These are phyloP conservation scores for Cylindroiulus punctatus DNA, from an alignment of 2,888 invertebrate genomes.

Conservation along the genomic window DNA sequence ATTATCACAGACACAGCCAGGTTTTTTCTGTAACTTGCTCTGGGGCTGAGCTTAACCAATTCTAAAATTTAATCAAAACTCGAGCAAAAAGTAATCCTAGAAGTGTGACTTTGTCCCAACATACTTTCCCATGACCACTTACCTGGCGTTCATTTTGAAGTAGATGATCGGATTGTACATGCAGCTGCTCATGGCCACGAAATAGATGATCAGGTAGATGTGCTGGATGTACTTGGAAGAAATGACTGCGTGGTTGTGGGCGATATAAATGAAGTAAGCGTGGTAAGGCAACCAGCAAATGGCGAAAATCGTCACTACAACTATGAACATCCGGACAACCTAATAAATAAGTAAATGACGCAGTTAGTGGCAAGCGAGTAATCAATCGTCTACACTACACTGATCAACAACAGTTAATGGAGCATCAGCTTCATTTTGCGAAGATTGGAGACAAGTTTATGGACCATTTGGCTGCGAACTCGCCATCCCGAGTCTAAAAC, in stretches of 20 bases:
- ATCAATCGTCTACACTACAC: not conserved
- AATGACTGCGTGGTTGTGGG: conserved; percentile 71
- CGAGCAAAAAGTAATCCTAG: no score
- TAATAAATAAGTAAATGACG: conserved; percentile 64
- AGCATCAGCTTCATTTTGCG: not conserved
- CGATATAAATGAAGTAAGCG: conserved; percentile 83
- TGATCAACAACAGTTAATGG: not conserved
- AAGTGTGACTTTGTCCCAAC: no score
- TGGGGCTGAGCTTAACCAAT: no score
- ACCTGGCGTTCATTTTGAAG: conserved; percentile 88
- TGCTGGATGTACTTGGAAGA: conserved; percentile 81
- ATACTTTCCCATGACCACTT: conserved; percentile 57
- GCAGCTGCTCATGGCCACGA: conserved; percentile 92
- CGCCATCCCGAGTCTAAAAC: not conserved
- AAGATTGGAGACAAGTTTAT: not conserved
- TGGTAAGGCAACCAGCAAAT: conserved; percentile 92
- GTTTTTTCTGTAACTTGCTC: no score
- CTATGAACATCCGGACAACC: conserved; percentile 91
- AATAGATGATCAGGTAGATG: conserved; percentile 85
- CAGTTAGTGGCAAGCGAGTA: not conserved
- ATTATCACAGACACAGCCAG: no score
- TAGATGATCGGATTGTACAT: conserved; percentile 94
- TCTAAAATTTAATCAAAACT: no score
- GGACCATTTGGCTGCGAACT: not conserved
- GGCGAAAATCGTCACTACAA: conserved; percentile 85